Percentiles rank a stretch among this genome's conserved stretches.
phyloP scores from a whole-genome alignment of 2,797 vertebrate genomes.

The Squalus acanthias region DNA sequence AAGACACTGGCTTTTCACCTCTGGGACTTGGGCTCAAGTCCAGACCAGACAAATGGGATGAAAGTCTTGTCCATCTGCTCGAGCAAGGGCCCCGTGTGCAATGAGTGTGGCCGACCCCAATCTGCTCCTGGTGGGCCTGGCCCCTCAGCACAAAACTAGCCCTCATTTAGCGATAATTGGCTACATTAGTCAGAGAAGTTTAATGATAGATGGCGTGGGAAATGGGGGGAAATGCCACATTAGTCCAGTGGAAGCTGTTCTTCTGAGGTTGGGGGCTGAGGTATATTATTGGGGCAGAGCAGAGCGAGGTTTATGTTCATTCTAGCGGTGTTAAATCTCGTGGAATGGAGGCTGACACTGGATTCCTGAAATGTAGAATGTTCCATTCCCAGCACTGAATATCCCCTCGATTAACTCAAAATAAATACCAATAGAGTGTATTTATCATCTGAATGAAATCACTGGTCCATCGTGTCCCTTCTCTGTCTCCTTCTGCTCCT shows the following conservation, averaged over 20 bases:
- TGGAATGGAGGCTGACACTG: background rate
- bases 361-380: background rate
- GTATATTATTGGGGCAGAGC: background rate
- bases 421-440: background rate
- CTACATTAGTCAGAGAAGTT: background rate
- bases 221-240: background rate
- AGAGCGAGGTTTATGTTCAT: background rate
- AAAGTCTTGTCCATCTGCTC: too few relatives aligned
- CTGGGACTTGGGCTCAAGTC: too few relatives aligned
- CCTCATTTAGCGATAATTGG: background rate
- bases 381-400: background rate
- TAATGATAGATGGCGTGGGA: background rate
- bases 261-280: background rate
- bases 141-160: background rate
- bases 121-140: background rate
- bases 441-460: background rate
- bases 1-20: too few relatives aligned
- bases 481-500: background rate
- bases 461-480: background rate
- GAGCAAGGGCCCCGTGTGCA: too few relatives aligned
- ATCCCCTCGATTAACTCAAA: background rate
- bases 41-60: too few relatives aligned
- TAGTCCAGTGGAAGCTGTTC: background rate
- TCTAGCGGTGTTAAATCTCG: background rate
- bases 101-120: background rate